phyloP scores from a whole-genome alignment of 2,797 vertebrate genomes.

The Phataginus tetradactyla region DNA sequence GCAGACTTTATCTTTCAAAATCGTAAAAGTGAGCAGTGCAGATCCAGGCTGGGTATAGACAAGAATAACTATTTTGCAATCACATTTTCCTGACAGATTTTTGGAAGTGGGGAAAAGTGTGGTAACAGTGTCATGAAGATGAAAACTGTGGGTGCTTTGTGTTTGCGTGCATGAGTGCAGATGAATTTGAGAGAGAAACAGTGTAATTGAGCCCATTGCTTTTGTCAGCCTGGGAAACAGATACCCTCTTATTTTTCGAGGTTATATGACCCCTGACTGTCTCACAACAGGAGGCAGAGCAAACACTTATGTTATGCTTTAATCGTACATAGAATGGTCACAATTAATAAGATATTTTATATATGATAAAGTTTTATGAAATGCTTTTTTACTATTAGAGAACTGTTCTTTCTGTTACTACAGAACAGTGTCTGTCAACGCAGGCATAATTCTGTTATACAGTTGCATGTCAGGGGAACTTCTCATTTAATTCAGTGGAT shows the following conservation, averaged over 20 bases:
- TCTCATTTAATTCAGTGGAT: conserved; percentile 69
- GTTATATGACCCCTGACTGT: conserved; percentile 35
- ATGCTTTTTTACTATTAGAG: conserved; percentile 86
- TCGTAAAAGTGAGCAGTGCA: conserved; percentile 57
- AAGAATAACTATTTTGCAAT: conserved; percentile 66
- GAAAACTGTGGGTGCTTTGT: conserved; percentile 61
- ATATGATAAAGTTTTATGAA: conserved; percentile 89
- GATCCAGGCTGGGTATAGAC: conserved; percentile 62
- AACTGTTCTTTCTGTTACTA: conserved; percentile 79
- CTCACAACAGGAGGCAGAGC: conserved; percentile 72
- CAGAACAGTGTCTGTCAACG: conserved; percentile 64
- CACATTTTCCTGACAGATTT: conserved; percentile 63
- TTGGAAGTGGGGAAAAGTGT: conserved; percentile 42
- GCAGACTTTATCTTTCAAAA: conserved; percentile 55
- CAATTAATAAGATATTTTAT: conserved; percentile 89
- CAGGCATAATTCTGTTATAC: conserved; percentile 58
- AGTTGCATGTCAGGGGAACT: conserved; percentile 61
- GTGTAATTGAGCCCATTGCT: conserved; percentile 29
- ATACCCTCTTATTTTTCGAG: conserved; percentile 57
- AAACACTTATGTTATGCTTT: conserved; percentile 77
- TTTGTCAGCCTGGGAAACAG: conserved; percentile 64
- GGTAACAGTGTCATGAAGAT: conserved; percentile 35
- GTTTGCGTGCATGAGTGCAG: not conserved
- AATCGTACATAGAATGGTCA: conserved; percentile 82
- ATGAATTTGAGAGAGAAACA: not conserved